phyloP scores from a whole-genome alignment of 2,113 vertebrate genomes.

The Rhynchomys soricoides region DNA sequence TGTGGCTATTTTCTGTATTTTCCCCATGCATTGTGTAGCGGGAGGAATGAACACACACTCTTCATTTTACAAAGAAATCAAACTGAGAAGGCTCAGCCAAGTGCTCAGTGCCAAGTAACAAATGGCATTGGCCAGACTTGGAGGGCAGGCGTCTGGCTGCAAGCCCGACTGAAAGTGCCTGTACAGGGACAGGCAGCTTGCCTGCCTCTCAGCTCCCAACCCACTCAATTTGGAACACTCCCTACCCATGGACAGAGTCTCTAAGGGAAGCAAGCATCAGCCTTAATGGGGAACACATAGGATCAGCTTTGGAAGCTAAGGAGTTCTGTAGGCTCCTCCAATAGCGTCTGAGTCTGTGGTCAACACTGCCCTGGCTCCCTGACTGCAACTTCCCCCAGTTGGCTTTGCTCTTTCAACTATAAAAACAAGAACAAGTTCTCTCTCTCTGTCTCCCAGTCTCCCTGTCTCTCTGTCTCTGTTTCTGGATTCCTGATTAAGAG shows the following conservation, averaged over 20 bases:
- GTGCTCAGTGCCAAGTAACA: neutral
- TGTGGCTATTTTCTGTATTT: neutral
- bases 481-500: neutral
- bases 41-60: neutral
- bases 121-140: neutral
- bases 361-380: neutral
- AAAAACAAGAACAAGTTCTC: neutral
- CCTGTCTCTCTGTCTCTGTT: neutral
- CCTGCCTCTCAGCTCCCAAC: neutral
- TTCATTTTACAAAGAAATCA: neutral
- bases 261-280: neutral
- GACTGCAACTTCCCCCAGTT: neutral
- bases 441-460: neutral
- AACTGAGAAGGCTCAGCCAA: neutral
- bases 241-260: neutral
- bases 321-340: neutral
- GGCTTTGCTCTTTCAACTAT: neutral
- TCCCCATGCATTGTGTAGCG: neutral
- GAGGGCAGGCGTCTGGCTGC: neutral
- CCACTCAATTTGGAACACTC: neutral
- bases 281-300: neutral
- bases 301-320: neutral
- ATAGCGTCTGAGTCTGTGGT: neutral
- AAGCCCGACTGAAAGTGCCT: neutral
- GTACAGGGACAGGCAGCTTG: neutral